Conservation (phyloP, 2,888 invertebrate species). For the Drosophila mimica region DNA sequence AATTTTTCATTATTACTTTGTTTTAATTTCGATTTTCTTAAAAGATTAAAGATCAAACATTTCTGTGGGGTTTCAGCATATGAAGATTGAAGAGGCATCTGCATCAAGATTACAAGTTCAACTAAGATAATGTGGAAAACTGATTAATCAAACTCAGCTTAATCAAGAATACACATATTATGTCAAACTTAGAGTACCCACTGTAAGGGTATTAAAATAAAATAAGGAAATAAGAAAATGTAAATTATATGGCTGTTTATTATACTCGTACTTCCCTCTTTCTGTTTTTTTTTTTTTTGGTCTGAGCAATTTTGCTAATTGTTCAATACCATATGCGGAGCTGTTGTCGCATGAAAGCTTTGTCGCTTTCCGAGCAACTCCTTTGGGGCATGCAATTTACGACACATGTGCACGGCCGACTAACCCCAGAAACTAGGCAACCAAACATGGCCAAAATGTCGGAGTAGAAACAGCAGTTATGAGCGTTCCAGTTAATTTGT, state of each 20-base stretch:
- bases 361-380: constrained; percentile 39
- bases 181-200: neutral
- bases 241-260: constrained; percentile 32
- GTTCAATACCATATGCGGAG: constrained; percentile 58
- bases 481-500: constrained; percentile 77
- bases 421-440: constrained; percentile 59
- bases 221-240: constrained; percentile 13
- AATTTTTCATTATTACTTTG: neutral
- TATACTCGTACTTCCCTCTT: neutral
- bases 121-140: neutral
- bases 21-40: too few species aligned
- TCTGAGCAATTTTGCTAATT: constrained; percentile 63
- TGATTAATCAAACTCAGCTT: neutral
- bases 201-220: constrained; percentile 2
- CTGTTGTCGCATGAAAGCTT: constrained; percentile 23
- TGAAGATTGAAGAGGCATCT: too few species aligned
- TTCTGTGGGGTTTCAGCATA: too few species aligned
- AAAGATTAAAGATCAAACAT: neutral
- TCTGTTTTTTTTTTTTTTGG: constrained; percentile 7
- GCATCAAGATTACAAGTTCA: too few species aligned
- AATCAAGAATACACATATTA: neutral
- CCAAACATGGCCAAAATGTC: constrained; percentile 51
- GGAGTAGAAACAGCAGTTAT: constrained; percentile 26
- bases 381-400: constrained; percentile 73
- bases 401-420: constrained; percentile 61